Percentiles rank a stretch among this genome's conserved stretches.
These are phyloP conservation scores for Habroteleia sp. DNA, from an alignment of 2,888 invertebrate genomes.

Conservation along the genomic window DNA sequence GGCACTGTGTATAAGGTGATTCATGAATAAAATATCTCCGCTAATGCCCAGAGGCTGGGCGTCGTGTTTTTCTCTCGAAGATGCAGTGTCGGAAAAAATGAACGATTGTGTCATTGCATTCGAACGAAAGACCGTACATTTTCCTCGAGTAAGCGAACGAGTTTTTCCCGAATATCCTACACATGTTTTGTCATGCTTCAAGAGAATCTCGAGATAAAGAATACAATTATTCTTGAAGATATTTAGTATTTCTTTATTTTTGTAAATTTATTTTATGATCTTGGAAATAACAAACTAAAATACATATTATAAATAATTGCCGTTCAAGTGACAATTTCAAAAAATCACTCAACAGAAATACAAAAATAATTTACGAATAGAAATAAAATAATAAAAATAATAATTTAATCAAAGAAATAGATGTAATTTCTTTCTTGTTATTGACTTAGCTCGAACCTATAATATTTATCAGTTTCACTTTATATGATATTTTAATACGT, in stretches of 20 bases:
- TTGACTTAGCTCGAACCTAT: too few species aligned
- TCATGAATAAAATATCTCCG: conserved; percentile 81
- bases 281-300: too few species aligned
- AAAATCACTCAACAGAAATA: too few species aligned
- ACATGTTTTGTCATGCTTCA: conserved; percentile 45
- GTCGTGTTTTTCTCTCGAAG: conserved; percentile 77
- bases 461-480: too few species aligned
- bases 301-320: too few species aligned
- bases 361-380: too few species aligned
- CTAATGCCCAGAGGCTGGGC: conserved; percentile 79
- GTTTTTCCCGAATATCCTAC: conserved; percentile 39
- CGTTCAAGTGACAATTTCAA: too few species aligned
- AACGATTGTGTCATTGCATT: conserved; percentile 74
- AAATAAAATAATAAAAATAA: too few species aligned
- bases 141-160: conserved; percentile 24
- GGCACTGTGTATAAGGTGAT: too few species aligned
- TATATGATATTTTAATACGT: too few species aligned
- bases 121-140: conserved; percentile 75
- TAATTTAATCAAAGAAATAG: too few species aligned
- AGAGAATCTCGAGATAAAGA: conserved; percentile 18
- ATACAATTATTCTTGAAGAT: conserved; percentile 12
- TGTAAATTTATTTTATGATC: not conserved
- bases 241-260: conserved; percentile 5
- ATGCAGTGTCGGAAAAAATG: conserved; percentile 70
- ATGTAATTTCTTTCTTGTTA: too few species aligned